Evolutionary conservation across 2,888 invertebrate species (phyloP).

Genomic region (Nesidiocoris tenuis): DNA sequence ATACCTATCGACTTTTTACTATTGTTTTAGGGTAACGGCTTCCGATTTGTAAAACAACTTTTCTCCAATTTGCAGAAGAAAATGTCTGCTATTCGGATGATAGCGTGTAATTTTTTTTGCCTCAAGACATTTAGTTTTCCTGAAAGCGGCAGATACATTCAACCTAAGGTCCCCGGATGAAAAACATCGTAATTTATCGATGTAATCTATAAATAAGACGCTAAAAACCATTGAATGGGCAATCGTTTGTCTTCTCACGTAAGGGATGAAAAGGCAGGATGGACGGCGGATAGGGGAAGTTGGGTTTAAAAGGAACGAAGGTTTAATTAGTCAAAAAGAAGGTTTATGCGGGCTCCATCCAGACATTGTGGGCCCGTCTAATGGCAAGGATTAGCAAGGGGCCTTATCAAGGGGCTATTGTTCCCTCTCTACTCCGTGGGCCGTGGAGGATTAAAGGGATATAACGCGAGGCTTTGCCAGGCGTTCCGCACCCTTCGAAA

Average conservation of each 20-base stretch:
- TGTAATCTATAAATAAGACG: not conserved
- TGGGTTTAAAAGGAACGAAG: slow-evolving; percentile 21
- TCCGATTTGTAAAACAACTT: no score
- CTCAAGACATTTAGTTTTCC: no score
- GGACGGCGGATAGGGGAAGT: not conserved
- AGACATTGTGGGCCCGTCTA: slow-evolving; percentile 41
- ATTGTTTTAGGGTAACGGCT: no score
- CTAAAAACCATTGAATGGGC: not conserved
- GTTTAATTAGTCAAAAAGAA: slow-evolving; percentile 45
- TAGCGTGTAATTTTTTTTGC: no score
- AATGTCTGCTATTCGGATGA: no score
- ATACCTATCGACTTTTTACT: no score
- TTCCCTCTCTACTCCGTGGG: slow-evolving; percentile 10
- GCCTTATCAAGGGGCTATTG: slow-evolving; percentile 36
- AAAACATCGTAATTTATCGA: not conserved
- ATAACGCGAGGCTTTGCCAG: not conserved
- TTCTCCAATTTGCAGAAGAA: no score
- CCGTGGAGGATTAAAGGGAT: slow-evolving; percentile 33
- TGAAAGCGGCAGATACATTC: no score
- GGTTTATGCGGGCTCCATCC: slow-evolving; percentile 33
- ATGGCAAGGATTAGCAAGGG: slow-evolving; percentile 38
- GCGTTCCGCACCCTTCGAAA: not conserved
- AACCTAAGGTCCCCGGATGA: no score
- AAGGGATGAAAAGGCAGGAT: not conserved
- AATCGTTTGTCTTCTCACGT: slow-evolving; percentile 24